Evolutionary conservation across 2,888 invertebrate genomes (phyloP), one percentile per base, ranked within the genome.

Genomic region (Pedicia rivosa): DNA sequence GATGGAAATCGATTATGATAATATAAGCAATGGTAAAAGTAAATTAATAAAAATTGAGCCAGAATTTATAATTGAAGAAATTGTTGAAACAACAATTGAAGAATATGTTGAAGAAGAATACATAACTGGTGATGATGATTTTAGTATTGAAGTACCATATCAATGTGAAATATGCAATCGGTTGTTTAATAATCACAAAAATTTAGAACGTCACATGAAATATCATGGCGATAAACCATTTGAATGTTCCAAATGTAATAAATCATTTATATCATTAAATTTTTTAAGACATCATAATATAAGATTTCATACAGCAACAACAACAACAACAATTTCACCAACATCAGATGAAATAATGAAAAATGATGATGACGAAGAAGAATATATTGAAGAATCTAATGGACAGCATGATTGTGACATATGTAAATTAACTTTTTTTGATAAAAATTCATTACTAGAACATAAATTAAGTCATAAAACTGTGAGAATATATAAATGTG

Each of bases 21-120:
- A 5, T 8, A 20, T 20, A 20, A 20, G 8, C n/a, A n/a, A n/a
- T n/a, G n/a, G 8, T 20, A 20, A 8, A 20, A 20, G 8, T 6
- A 6, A 8, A 20, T 20, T 20, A 8, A 6, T 5, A 20, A 6
- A 6, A 5, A 5, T 6, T 20, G 8, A 20, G 8, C 9, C 32
- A 8, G 32, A 32, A 20, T 32, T 20, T 20, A 32, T 32, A 20
- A 32, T 32, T 13, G 32, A 32, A 32, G 32, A 32, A 13, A 32
- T 32, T 20, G 32, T 32, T 9, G 32, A 32, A 22, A 32, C 32
- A 32, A n/a, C n/a, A n/a, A n/a, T n/a, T n/a, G 32, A 32, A 32
- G 32, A 32, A 32, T 32, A 20, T 32, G 32, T 32, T 13, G 32
- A 32, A 32, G 32, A 32, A 20, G 32, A 32, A 32, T 32, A 20